Percentiles rank a stretch among this genome's conserved stretches.
phyloP scores from a whole-genome alignment of 2,888 invertebrate species.

The Salticus scenicus region DNA sequence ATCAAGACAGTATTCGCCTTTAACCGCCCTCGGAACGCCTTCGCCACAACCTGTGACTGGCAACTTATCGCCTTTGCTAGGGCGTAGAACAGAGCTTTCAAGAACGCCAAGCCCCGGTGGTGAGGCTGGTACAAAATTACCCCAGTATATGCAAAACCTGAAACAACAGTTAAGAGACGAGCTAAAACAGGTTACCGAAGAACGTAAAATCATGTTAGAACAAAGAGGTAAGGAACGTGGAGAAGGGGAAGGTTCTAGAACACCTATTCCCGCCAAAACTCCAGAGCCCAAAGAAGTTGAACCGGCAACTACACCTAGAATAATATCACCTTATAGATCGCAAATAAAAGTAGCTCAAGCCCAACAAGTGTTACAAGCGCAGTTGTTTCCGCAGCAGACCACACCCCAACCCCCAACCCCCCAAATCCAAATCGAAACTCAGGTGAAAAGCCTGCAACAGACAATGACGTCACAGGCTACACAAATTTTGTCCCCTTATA shows the following conservation, averaged over 20 bases:
- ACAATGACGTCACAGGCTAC: not conserved
- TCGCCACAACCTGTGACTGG: conserved; percentile 18
- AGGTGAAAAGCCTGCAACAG: not conserved
- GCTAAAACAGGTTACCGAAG: conserved; percentile 72
- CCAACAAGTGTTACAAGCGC: conserved; percentile 21
- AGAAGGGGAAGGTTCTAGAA: conserved; percentile 19
- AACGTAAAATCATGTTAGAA: conserved; percentile 70
- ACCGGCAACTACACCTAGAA: not conserved
- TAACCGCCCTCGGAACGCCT: not conserved
- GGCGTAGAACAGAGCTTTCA: conserved; percentile 10
- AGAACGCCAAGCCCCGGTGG: conserved; percentile 43
- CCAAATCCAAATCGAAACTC: not conserved
- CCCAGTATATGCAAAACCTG: conserved; percentile 73
- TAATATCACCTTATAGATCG: not conserved
- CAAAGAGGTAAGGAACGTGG: conserved; percentile 31
- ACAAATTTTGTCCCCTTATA: not conserved
- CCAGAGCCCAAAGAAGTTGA: not conserved
- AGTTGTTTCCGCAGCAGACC: conserved; percentile 1
- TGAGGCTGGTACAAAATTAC: conserved; percentile 71
- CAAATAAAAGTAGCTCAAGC: conserved; percentile 28
- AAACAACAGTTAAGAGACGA: conserved; percentile 74
- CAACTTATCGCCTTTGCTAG: conserved; percentile 22
- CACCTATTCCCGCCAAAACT: conserved; percentile 14
- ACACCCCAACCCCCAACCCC: conserved; percentile 6
- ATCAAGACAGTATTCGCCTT: conserved; percentile 31